Evolutionary conservation across 1,140 invertebrate species (phyloP).

Genomic region (Drosophila lini): DNA sequence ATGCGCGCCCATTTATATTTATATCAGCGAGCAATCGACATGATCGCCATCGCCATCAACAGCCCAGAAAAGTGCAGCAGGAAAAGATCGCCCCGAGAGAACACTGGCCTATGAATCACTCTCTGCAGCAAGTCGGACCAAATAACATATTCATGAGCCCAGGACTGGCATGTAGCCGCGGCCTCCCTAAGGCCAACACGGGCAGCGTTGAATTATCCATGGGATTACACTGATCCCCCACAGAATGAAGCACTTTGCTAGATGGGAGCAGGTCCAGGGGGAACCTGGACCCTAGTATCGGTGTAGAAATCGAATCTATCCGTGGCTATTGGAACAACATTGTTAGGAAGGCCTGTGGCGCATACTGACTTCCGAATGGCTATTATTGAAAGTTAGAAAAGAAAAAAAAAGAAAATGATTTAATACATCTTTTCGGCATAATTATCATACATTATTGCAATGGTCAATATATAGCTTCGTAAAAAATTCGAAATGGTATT

Average conservation of each 20-base stretch:
- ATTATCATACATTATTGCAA: background rate
- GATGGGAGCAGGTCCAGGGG: conserved; percentile 14
- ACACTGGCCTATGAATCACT: conserved; percentile 66
- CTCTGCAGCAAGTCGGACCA: conserved; percentile 31
- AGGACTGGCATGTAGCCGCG: background rate
- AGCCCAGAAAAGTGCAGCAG: conserved; percentile 16
- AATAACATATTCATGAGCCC: conserved; percentile 24
- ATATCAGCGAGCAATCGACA: conserved; percentile 69
- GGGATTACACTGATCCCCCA: conserved; percentile 15
- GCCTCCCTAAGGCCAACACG: conserved; percentile 21
- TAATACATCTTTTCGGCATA: background rate
- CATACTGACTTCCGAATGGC: conserved; percentile 2
- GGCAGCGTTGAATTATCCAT: conserved; percentile 2
- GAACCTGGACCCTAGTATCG: background rate
- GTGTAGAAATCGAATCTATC: background rate
- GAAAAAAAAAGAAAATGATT: background rate
- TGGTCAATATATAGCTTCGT: background rate
- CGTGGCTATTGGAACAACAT: conserved; percentile 4
- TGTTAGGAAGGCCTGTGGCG: conserved; percentile 10
- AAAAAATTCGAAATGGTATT: background rate
- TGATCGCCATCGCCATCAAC: conserved; percentile 54
- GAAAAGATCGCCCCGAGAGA: conserved; percentile 42
- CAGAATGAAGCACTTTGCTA: conserved; percentile 9
- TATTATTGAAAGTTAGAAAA: background rate
- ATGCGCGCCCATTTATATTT: conserved; percentile 63